phyloP scores from a whole-genome alignment of 2,797 vertebrate species.

The Premnoplex brunnescens region DNA sequence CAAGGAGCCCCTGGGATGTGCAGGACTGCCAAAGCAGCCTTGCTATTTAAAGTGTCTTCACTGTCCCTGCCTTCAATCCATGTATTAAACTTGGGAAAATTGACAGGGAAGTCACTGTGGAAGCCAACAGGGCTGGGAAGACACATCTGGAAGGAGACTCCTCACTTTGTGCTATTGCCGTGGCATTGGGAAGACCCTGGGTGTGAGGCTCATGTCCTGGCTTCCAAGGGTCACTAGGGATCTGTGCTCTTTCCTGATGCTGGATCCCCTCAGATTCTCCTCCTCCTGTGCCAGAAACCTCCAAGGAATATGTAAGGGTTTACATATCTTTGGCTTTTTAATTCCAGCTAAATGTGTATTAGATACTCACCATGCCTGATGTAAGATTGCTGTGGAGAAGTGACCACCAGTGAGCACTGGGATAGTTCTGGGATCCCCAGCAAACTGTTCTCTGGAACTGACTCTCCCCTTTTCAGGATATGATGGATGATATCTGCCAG shows the following conservation, averaged over 20 bases:
- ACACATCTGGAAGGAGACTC: background rate
- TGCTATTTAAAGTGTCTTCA: conserved; percentile 10
- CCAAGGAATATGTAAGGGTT: background rate
- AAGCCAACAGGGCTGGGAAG: conserved; percentile 9
- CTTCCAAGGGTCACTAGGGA: background rate
- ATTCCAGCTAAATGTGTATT: background rate
- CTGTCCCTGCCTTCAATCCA: background rate
- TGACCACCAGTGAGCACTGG: background rate
- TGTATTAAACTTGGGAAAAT: background rate
- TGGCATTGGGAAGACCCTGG: background rate
- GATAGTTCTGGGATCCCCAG: background rate
- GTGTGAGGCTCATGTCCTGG: background rate
- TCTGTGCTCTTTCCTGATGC: background rate
- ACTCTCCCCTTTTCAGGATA: conserved; percentile 79
- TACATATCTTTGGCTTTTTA: background rate
- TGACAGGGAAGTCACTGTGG: background rate
- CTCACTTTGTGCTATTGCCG: background rate
- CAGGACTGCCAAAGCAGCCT: background rate
- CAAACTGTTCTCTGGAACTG: background rate
- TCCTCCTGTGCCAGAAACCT: background rate
- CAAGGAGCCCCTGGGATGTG: background rate
- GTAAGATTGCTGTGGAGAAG: background rate
- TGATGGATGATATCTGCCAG: conserved; percentile 97
- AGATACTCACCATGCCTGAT: background rate
- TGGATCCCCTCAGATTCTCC: background rate